A percentile compares a stretch with the other conserved stretches of the same genome.
phyloP scores from a whole-genome alignment of 2,113 vertebrate genomes.

The Cromileptes altivelis region DNA sequence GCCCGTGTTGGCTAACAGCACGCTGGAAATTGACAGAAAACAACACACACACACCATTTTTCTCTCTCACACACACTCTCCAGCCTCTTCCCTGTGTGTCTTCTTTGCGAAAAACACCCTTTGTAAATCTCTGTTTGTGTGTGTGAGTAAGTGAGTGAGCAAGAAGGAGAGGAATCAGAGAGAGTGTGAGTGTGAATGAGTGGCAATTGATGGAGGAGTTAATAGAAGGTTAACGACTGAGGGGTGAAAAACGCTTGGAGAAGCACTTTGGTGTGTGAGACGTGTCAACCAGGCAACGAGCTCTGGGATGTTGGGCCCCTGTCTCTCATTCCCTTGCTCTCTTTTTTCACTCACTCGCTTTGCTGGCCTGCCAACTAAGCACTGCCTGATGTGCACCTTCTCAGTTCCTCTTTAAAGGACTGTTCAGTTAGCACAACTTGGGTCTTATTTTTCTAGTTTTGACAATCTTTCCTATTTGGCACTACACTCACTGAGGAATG shows the following conservation, averaged over 20 bases:
- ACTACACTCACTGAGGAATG: too few relatives aligned
- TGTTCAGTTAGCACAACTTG: neutral
- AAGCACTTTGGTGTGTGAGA: constrained; percentile 82
- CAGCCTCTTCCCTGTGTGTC: constrained; percentile 51
- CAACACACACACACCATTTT: constrained; percentile 8
- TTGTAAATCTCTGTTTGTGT: constrained; percentile 34
- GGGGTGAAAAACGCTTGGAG: constrained; percentile 81
- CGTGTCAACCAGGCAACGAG: constrained; percentile 81
- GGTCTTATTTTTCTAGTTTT: too few relatives aligned
- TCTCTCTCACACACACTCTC: constrained; percentile 41
- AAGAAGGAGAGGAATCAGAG: constrained; percentile 60
- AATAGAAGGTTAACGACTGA: constrained; percentile 86
- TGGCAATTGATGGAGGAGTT: constrained; percentile 84
- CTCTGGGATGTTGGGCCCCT: constrained; percentile 69
- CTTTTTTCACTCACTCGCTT: constrained; percentile 36
- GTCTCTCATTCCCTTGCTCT: constrained; percentile 33
- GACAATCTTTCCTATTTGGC: too few relatives aligned
- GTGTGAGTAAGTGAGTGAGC: constrained; percentile 25
- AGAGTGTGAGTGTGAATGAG: constrained; percentile 67
- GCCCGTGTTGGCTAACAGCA: constrained; percentile 51
- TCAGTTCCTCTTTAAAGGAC: constrained; percentile 24
- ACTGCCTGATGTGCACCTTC: constrained; percentile 7
- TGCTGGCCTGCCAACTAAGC: constrained; percentile 45
- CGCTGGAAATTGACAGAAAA: constrained; percentile 24
- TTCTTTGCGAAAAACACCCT: constrained; percentile 35